Evolutionary conservation across 2,113 vertebrate species (phyloP).

Genomic region (Platanista minor): DNA sequence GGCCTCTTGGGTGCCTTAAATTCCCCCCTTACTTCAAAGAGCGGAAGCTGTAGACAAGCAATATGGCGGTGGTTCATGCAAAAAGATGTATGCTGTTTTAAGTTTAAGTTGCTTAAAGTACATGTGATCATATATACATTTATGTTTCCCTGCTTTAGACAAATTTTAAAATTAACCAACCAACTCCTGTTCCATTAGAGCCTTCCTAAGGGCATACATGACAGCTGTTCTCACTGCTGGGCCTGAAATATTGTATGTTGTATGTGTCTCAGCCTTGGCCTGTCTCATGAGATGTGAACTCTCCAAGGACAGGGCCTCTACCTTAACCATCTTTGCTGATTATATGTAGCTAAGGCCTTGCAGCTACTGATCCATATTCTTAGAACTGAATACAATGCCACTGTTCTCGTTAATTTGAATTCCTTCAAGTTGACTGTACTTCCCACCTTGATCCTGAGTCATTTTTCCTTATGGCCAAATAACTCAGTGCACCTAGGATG

Average conservation of each 20-base stretch:
- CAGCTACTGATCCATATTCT: background rate
- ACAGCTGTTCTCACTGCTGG: background rate
- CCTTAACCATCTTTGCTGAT: background rate
- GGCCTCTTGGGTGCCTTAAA: background rate
- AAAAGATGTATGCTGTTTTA: background rate
- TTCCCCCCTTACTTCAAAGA: background rate
- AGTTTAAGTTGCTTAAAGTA: background rate
- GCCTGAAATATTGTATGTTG: background rate
- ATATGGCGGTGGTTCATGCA: background rate
- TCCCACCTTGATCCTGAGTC: background rate
- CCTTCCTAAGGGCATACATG: background rate
- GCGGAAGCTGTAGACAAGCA: background rate
- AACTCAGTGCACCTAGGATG: background rate
- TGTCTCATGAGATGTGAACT: background rate
- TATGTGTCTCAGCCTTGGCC: background rate
- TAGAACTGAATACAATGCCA: background rate
- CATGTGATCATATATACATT: background rate
- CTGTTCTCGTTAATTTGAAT: background rate
- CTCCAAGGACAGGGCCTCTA: background rate
- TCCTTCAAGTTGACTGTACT: slow-evolving; percentile 7
- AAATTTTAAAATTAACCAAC: background rate
- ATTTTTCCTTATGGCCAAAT: background rate
- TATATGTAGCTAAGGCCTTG: background rate
- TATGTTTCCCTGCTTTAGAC: background rate
- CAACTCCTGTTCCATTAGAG: background rate